phyloP scores from a whole-genome alignment of 2,888 invertebrate species.

The Theodoxus fluviatilis region DNA sequence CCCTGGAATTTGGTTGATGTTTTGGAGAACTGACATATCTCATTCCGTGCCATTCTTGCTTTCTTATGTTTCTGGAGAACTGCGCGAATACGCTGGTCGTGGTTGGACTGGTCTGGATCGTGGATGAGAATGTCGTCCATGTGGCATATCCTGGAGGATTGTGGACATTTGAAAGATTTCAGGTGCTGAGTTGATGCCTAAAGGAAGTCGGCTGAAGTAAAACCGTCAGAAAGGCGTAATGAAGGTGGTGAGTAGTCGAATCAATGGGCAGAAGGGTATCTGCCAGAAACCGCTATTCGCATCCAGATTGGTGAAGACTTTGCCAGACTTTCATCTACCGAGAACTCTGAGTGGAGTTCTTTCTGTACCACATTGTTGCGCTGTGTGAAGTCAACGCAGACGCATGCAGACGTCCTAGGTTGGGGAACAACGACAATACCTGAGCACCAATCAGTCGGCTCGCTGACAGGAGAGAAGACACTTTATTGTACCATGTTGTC shows the following conservation, averaged over 20 bases:
- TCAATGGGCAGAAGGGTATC: constrained; percentile 26
- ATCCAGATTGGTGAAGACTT: constrained; percentile 36
- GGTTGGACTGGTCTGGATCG: constrained; percentile 26
- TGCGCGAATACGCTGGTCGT: constrained; percentile 28
- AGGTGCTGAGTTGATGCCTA: constrained; percentile 20
- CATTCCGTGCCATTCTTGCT: constrained; percentile 34
- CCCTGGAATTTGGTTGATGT: constrained; percentile 31
- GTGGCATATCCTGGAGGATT: constrained; percentile 32
- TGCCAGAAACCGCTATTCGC: constrained; percentile 38
- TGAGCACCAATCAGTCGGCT: constrained; percentile 42
- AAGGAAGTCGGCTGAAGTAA: constrained; percentile 24
- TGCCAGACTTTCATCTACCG: constrained; percentile 33
- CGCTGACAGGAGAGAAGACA: constrained; percentile 41
- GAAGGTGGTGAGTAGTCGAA: constrained; percentile 30
- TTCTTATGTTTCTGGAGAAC: constrained; percentile 27
- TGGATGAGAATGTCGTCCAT: constrained; percentile 37
- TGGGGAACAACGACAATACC: constrained; percentile 47
- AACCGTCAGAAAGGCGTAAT: constrained; percentile 33
- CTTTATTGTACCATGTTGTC: neutral
- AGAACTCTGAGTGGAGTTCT: neutral
- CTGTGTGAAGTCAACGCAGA: constrained; percentile 30
- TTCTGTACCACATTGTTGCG: constrained; percentile 11
- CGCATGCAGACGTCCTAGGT: constrained; percentile 25
- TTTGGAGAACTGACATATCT: constrained; percentile 35
- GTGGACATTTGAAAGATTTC: constrained; percentile 32